phyloP scores from a whole-genome alignment of 2,888 invertebrate species.

The Parnassius glacialis region DNA sequence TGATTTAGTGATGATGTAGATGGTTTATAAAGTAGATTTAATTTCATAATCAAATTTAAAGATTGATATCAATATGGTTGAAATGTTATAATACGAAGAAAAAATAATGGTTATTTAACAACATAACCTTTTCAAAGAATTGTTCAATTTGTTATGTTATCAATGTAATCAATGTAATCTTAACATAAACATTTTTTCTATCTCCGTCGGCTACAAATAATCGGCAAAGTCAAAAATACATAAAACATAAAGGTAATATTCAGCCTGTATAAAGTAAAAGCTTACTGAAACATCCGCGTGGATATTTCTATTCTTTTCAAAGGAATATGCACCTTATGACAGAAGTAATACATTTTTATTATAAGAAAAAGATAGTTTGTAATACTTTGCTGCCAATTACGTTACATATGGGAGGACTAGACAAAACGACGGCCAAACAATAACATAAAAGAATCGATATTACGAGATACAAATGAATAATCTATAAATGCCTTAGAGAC shows the following conservation, averaged over 20 bases:
- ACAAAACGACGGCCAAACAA: conserved; percentile 65
- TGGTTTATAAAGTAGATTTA: too few species aligned
- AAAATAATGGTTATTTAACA: too few species aligned
- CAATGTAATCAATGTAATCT: too few species aligned
- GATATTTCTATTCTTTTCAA: conserved; percentile 2
- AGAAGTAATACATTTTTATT: conserved; percentile 17
- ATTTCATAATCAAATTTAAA: too few species aligned
- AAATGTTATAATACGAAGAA: too few species aligned
- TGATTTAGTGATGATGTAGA: too few species aligned
- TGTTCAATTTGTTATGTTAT: too few species aligned
- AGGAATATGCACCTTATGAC: conserved; percentile 8
- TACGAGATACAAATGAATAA: conserved; percentile 75
- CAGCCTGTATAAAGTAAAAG: conserved; percentile 5
- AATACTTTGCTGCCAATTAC: conserved; percentile 63
- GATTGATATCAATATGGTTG: too few species aligned
- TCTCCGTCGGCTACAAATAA: not conserved
- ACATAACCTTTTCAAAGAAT: too few species aligned
- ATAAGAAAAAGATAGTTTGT: conserved; percentile 42
- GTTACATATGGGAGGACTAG: conserved; percentile 59
- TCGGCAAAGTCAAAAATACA: conserved; percentile 1
- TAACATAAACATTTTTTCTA: too few species aligned
- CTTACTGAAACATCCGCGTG: conserved; percentile 3
- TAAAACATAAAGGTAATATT: conserved; percentile 12
- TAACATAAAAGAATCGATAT: conserved; percentile 76
- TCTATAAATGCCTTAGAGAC: conserved; percentile 78